These are phyloP conservation scores for Cyrtorhinus lividipennis DNA, from an alignment of 1,140 invertebrate genomes.

Conservation along the genomic window DNA sequence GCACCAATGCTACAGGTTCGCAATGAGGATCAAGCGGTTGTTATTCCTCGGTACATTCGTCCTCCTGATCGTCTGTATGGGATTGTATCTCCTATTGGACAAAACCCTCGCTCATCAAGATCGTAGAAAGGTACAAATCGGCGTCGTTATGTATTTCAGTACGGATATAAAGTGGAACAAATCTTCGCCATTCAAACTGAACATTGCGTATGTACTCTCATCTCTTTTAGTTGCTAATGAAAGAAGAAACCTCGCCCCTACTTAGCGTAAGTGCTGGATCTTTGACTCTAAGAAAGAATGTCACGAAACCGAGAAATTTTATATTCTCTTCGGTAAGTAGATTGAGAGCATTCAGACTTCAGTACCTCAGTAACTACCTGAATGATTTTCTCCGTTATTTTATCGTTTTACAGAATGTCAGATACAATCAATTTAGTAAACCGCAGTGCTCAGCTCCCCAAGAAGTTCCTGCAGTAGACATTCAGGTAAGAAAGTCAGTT, in stretches of 20 bases:
- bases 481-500: conserved; percentile 9
- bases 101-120: conserved; percentile 28
- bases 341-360: too few relatives aligned
- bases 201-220: neutral
- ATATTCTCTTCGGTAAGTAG: too few relatives aligned
- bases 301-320: too few relatives aligned
- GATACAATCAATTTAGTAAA: too few relatives aligned
- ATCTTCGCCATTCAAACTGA: neutral
- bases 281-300: too few relatives aligned
- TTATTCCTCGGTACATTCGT: conserved; percentile 31
- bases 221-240: neutral
- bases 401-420: too few relatives aligned
- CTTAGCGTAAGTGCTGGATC: too few relatives aligned
- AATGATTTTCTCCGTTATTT: too few relatives aligned
- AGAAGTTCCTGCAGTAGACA: conserved; percentile 25
- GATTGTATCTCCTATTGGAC: conserved; percentile 34
- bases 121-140: conserved; percentile 20
- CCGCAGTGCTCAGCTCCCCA: conserved; percentile 20
- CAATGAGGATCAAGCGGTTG: conserved; percentile 31
- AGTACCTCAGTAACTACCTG: too few relatives aligned
- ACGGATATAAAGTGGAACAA: neutral
- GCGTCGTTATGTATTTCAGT: too few relatives aligned
- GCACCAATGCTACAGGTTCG: too few relatives aligned
- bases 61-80: conserved; percentile 30
- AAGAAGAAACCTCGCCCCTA: too few relatives aligned